A percentile compares a stretch with the other conserved stretches of the same genome.
Evolutionary conservation across 1,140 invertebrate genomes (phyloP).

Genomic region (Platyscapa corneri): DNA sequence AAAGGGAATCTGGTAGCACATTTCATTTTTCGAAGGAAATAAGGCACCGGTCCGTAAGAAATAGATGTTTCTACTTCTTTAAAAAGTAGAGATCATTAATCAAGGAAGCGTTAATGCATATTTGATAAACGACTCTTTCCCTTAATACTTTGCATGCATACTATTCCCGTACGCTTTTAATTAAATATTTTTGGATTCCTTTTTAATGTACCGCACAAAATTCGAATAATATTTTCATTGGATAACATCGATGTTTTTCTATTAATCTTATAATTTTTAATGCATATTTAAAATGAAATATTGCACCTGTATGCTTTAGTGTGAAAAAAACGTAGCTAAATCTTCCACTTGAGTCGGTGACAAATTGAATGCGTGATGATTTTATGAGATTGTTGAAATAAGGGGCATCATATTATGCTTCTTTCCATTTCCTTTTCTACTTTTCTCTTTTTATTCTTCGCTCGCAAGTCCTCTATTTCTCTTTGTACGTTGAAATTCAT

Average conservation of each 20-base stretch:
- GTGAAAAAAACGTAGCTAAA: constrained; percentile 33
- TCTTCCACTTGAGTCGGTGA: constrained; percentile 59
- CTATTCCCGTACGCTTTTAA: background rate
- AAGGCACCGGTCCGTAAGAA: constrained; percentile 54
- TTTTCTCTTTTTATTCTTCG: constrained; percentile 53
- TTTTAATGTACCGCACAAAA: background rate
- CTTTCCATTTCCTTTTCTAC: constrained; percentile 53
- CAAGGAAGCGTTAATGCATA: constrained; percentile 63
- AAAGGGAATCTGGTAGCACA: constrained; percentile 42
- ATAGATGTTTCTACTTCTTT: constrained; percentile 51
- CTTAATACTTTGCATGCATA: constrained; percentile 53
- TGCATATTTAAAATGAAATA: constrained; percentile 8
- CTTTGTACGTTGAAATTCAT: background rate
- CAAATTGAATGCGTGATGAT: constrained; percentile 71
- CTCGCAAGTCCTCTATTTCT: background rate
- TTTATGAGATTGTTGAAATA: constrained; percentile 66
- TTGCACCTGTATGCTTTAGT: background rate
- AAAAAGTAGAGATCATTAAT: constrained; percentile 49
- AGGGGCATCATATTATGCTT: constrained; percentile 56
- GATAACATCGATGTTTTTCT: background rate
- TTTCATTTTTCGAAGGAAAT: constrained; percentile 50
- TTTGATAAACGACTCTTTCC: constrained; percentile 62
- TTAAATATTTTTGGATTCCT: constrained; percentile 34
- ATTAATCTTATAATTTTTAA: background rate
- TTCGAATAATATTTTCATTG: background rate